Evolutionary conservation across 2,113 vertebrate species (phyloP).

Genomic region (Lipotes vexillifer): DNA sequence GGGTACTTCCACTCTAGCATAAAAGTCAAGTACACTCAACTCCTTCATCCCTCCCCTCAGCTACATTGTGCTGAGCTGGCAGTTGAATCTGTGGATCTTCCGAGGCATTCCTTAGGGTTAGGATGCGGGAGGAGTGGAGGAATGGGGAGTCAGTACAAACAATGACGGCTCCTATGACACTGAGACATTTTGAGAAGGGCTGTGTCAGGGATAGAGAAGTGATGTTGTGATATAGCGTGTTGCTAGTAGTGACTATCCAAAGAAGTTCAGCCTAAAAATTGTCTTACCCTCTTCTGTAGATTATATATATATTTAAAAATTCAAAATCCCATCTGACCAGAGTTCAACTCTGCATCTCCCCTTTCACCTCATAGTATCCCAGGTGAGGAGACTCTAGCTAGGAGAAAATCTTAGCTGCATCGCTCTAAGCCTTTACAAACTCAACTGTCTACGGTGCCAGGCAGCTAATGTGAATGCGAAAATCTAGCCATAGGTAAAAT

Average conservation of each 20-base stretch:
- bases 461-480: background rate
- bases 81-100: background rate
- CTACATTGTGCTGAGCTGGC: background rate
- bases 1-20: background rate
- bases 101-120: background rate
- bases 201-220: background rate
- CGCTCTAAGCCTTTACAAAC: background rate
- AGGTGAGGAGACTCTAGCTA: background rate
- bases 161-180: background rate
- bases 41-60: background rate
- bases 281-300: background rate
- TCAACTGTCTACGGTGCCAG: background rate
- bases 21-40: background rate
- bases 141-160: background rate
- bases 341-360: background rate
- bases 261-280: background rate
- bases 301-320: background rate
- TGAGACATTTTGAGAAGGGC: background rate
- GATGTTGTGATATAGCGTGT: background rate
- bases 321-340: background rate
- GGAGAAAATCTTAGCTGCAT: background rate
- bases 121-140: too few species aligned
- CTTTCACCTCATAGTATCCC: background rate
- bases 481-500: background rate
- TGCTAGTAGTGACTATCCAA: background rate